Evolutionary conservation across 2,888 invertebrate species (phyloP), one percentile per base, ranked within the genome.

Genomic region (Amiota minor): DNA sequence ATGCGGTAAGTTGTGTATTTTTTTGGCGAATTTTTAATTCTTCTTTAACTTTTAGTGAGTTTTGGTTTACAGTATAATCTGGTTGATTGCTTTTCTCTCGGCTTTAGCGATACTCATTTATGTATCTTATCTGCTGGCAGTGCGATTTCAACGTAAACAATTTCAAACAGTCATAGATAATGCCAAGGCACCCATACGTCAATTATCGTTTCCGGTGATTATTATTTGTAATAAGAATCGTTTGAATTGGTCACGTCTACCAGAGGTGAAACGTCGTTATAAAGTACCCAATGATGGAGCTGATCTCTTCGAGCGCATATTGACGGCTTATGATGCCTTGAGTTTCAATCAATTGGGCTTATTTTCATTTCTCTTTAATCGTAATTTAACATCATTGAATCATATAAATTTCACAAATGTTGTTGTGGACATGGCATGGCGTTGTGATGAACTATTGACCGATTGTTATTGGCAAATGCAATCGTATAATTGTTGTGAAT

Each of bases 381-480:
- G 9, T n/a, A 59, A 59, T 59, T 20, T 59, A 0, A 62, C 53
- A 14, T 35, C 46, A 0, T 73, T 89, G 6, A 81, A 88, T 73
- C 81, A 86, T 72, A 75, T 89, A 0, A 89, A 89, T 75, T 84
- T 90, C 12, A 85, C 84, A 0, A 68, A 81, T 3, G 82, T 90
- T 10, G 83, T 80, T 0, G 76, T 74, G 2, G 85, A 88, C 49
- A 83, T 89, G 85, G 74, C 86, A 0, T 89, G 88, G 86, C 82
- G 81, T 3, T 91, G 91, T 72, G 81, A 90, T 23, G 91, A 91
- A 69, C 73, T 91, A 14, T 72, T 89, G 0, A 56, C 16, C 0
- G 71, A 80, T 1, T 91, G 91, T 74, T 86, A 86, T 79, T 91
- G 91, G 91, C 82, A 89, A 1, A 84, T 87, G 55, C 73, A 80